A percentile compares a stretch with the other conserved stretches of the same genome.
Evolutionary conservation across 1,140 invertebrate genomes (phyloP).

Genomic region (Tenebrio molitor): DNA sequence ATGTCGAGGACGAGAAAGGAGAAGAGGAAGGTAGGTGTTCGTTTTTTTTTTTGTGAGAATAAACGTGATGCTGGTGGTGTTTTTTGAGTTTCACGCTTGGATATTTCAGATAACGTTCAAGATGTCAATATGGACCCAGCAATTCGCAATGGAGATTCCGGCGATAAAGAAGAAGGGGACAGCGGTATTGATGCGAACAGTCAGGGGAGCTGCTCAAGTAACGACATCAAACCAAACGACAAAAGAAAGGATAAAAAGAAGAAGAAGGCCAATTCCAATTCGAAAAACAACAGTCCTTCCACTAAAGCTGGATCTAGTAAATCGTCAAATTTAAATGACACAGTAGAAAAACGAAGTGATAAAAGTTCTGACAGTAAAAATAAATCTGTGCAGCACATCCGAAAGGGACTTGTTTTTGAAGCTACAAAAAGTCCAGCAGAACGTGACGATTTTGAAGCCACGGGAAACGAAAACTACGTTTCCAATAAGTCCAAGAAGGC

Average conservation of each 20-base stretch:
- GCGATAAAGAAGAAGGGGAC: constrained; percentile 85
- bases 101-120: constrained; percentile 48
- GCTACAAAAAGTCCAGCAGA: constrained; percentile 75
- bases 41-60: too few species aligned
- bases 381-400: constrained; percentile 59
- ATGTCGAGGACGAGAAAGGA: constrained; percentile 72
- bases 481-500: constrained; percentile 70
- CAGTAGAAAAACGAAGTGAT: constrained; percentile 48
- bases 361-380: constrained; percentile 48
- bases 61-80: background rate
- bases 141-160: constrained; percentile 57
- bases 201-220: constrained; percentile 86
- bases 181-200: constrained; percentile 90
- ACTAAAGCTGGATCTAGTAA: constrained; percentile 56
- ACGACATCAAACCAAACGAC: constrained; percentile 76
- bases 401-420: constrained; percentile 72
- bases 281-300: constrained; percentile 49
- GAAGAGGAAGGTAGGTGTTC: constrained; percentile 70
- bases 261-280: constrained; percentile 71
- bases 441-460: constrained; percentile 78
- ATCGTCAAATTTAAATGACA: constrained; percentile 44
- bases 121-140: constrained; percentile 64
- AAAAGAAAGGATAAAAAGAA: constrained; percentile 86
- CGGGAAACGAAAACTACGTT: constrained; percentile 73
- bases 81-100: too few species aligned